phyloP scores from a whole-genome alignment of 2,888 invertebrate genomes.

The Agonum fuliginosum region DNA sequence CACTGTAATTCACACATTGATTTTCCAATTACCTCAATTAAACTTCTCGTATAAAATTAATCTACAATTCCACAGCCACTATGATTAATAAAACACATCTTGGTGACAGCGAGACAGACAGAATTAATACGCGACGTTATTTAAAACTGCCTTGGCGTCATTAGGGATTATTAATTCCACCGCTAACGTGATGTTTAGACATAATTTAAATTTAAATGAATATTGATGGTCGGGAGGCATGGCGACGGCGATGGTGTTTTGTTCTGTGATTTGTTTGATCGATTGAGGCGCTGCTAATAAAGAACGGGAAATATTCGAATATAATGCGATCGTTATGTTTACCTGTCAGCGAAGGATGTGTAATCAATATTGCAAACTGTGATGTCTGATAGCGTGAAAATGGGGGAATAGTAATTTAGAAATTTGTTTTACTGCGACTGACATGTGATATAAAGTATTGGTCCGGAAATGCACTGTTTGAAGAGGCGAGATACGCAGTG shows the following conservation, averaged over 20 bases:
- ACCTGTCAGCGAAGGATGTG: constrained; percentile 22
- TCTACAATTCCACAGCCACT: constrained; percentile 9
- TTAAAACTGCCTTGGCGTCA: constrained; percentile 11
- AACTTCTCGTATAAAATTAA: constrained; percentile 15
- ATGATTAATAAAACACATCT: constrained; percentile 28
- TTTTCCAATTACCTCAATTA: constrained; percentile 7
- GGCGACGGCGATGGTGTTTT: constrained; percentile 1
- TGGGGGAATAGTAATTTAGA: background rate
- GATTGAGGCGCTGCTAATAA: constrained; percentile 29
- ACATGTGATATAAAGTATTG: no score
- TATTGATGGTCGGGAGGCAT: constrained; percentile 19
- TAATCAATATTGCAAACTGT: constrained; percentile 23
- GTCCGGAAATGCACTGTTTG: no score
- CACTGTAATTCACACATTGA: background rate
- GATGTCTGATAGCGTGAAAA: background rate
- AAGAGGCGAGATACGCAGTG: no score
- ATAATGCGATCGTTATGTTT: constrained; percentile 24
- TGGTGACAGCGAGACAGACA: constrained; percentile 5
- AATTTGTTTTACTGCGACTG: no score
- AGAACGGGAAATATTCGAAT: constrained; percentile 35
- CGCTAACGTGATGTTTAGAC: constrained; percentile 41
- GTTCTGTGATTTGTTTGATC: constrained; percentile 43
- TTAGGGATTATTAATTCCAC: constrained; percentile 13
- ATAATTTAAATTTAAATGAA: constrained; percentile 47
- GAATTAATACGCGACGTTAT: constrained; percentile 13